Conservation (phyloP, 2,113 vertebrate species). For the Ochotona curzoniae region DNA sequence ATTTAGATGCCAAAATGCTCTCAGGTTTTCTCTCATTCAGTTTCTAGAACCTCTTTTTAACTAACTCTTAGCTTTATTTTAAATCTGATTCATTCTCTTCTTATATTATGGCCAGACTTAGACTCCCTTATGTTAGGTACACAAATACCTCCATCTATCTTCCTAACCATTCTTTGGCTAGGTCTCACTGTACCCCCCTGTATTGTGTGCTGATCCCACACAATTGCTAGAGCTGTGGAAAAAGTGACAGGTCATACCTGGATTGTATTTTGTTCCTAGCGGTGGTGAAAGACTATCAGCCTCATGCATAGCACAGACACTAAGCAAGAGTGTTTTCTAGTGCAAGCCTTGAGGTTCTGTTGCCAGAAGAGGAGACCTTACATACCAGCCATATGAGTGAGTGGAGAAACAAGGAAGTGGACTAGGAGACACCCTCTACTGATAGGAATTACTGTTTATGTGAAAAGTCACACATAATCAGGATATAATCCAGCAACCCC, state of each 20-base stretch:
- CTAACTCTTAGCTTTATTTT: constrained; percentile 34
- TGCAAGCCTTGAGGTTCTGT: neutral
- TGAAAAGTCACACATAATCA: neutral
- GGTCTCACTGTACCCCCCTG: neutral
- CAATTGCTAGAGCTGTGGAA: neutral
- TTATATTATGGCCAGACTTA: neutral
- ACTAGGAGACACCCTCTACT: neutral
- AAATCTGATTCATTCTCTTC: neutral
- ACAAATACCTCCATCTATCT: neutral
- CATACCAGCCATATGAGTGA: neutral
- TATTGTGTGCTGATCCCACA: neutral
- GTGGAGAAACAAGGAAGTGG: neutral
- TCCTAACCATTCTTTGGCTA: neutral
- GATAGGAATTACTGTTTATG: constrained; percentile 6
- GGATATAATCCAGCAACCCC: neutral
- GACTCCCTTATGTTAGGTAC: neutral
- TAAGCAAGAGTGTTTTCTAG: neutral
- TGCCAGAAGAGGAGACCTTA: neutral
- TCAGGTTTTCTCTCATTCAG: neutral
- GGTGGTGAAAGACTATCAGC: neutral
- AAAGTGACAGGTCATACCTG: neutral
- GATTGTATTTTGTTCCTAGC: neutral
- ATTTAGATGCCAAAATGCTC: constrained; percentile 18
- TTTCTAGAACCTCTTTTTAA: constrained; percentile 26
- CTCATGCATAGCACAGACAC: neutral